These are phyloP conservation scores for Drosophila tristis DNA, from an alignment of 1,140 invertebrate genomes.

Conservation along the genomic window DNA sequence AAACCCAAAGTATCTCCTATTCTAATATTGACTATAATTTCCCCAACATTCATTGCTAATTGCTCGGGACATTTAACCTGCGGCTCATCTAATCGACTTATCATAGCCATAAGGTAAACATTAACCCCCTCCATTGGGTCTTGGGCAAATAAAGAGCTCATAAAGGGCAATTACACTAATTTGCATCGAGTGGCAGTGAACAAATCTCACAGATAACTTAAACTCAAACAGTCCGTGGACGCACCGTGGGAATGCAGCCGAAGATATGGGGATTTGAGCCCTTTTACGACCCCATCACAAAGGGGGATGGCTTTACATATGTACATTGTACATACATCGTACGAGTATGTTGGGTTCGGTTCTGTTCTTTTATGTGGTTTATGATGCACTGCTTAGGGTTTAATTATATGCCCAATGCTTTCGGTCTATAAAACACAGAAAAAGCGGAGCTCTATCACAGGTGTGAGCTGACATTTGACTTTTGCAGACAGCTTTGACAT, in stretches of 20 bases:
- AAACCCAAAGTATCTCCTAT: too few relatives aligned
- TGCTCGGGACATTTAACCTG: not conserved
- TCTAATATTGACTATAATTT: too few relatives aligned
- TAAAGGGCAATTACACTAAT: slow-evolving; percentile 70
- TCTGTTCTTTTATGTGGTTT: slow-evolving; percentile 41
- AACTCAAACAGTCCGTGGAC: slow-evolving; percentile 9
- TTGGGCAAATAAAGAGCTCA: slow-evolving; percentile 39
- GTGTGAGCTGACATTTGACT: slow-evolving; percentile 56
- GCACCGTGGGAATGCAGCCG: slow-evolving; percentile 58
- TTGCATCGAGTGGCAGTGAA: slow-evolving; percentile 51
- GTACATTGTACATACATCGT: too few relatives aligned
- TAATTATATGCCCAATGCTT: slow-evolving; percentile 25
- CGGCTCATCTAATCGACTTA: slow-evolving; percentile 13
- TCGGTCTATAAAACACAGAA: slow-evolving; percentile 19
- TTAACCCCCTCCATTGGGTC: slow-evolving; percentile 8
- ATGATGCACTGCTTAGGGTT: slow-evolving; percentile 22
- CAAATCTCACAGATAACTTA: slow-evolving; percentile 49
- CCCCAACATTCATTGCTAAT: not conserved
- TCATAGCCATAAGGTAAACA: slow-evolving; percentile 4
- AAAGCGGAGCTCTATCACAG: slow-evolving; percentile 37
- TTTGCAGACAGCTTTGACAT: slow-evolving; percentile 52
- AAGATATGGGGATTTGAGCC: slow-evolving; percentile 25
- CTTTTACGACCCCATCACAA: slow-evolving; percentile 4
- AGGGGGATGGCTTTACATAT: not conserved
- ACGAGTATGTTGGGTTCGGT: slow-evolving; percentile 1